Evolutionary conservation across 2,113 vertebrate species (phyloP), one percentile per base, ranked within the genome.

Genomic region (Ochotona curzoniae): DNA sequence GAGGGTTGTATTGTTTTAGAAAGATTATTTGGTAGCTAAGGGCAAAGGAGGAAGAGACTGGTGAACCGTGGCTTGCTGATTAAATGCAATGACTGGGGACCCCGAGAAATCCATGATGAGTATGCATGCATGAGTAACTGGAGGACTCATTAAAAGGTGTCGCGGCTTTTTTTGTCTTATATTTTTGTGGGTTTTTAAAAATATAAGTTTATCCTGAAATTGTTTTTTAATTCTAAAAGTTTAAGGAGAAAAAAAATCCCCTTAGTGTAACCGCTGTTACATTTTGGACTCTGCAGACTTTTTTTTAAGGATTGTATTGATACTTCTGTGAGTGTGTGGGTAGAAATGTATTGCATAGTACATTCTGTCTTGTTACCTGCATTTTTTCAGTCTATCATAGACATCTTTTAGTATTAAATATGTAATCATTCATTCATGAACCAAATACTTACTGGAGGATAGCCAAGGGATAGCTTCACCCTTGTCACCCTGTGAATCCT

Each of bases 201-300:
- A 86, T 1, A 7, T 83, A 86, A 83, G 26, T 13, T 67, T 63
- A 87, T 83, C 90, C 70, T 93, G 20, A 92, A 57, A 18, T 44
- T 66, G 54, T 70, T 70, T 87, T 87, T 80, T 23, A 73, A 44
- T 73, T 93, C 85, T 69, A n/a, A 73, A 93, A 93, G 8, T 85
- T 30, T 60, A 79, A 67, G 90, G 71, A 78, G 38, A 47, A 78
- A 75, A 49, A 89, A 73, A 61, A 2, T 15, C 47, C 44, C 64
- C 26, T 44, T 51, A 51, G 49, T 51, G 6, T 76, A 44, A 47
- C n/a, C 8, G 67, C 69, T 71, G 17, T 78, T 73, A 44, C 38
- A 25, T 21, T n/a, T 51, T 51, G 67, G 32, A 79, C 66, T 92
- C 83, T 83, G 60, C 35, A 61, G 47, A 44, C n/a, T 10, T 71